Percentiles rank a stretch among this genome's conserved stretches.
phyloP scores from a whole-genome alignment of 2,888 invertebrate species.

The Malthinus seriepunctatus region DNA sequence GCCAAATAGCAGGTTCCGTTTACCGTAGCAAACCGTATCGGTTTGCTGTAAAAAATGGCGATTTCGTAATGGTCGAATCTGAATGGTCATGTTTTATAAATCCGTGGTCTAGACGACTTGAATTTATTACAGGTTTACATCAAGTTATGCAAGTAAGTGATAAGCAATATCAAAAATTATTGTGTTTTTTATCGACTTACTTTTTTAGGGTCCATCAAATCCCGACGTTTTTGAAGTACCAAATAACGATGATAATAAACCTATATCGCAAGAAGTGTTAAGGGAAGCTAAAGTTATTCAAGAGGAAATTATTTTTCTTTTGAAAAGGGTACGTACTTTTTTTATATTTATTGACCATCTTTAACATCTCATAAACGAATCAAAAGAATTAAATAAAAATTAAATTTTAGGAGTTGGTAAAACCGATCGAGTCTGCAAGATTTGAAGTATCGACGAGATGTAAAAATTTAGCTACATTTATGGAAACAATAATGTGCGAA shows the following conservation, averaged over 20 bases:
- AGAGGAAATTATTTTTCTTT: constrained; percentile 67
- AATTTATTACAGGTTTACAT: constrained; percentile 88
- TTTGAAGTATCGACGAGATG: constrained; percentile 70
- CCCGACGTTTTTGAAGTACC: constrained; percentile 72
- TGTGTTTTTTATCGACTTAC: background rate
- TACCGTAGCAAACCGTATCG: constrained; percentile 77
- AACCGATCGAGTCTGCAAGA: constrained; percentile 60
- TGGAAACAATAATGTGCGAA: constrained; percentile 76
- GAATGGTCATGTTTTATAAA: constrained; percentile 94
- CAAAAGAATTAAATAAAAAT: background rate
- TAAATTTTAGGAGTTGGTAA: constrained; percentile 43
- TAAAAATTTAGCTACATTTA: constrained; percentile 72
- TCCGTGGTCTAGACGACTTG: constrained; percentile 89
- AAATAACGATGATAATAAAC: constrained; percentile 47
- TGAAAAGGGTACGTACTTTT: constrained; percentile 64
- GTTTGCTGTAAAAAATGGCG: constrained; percentile 82
- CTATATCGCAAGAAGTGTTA: constrained; percentile 64
- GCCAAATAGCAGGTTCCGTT: constrained; percentile 66
- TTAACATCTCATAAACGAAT: background rate
- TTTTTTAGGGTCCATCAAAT: constrained; percentile 70
- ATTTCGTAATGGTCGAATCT: constrained; percentile 81
- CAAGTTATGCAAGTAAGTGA: constrained; percentile 68
- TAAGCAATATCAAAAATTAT: background rate
- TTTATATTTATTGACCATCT: background rate
- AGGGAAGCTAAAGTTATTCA: constrained; percentile 64